These are phyloP conservation scores for Gasterosteus aculeatus DNA, from an alignment of 2,113 vertebrate species.

Conservation along the genomic window DNA sequence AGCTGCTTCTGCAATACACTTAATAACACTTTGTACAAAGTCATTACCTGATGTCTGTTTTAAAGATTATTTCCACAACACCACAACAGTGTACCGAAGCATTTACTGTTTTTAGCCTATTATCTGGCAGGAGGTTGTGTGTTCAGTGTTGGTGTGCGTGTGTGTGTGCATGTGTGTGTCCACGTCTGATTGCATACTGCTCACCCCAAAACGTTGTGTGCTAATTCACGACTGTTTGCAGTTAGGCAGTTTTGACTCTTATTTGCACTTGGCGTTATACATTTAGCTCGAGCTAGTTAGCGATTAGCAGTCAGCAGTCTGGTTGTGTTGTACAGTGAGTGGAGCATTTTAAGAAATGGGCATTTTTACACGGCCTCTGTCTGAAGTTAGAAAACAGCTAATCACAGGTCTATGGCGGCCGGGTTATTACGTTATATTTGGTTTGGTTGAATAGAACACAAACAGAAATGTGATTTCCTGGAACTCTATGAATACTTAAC, in stretches of 20 bases:
- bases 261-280: too few relatives aligned
- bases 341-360: too few relatives aligned
- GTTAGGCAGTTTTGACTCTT: background rate
- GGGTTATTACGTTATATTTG: too few relatives aligned
- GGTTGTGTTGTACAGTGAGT: too few relatives aligned
- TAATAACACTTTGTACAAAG: background rate
- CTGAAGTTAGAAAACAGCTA: too few relatives aligned
- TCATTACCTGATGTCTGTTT: background rate
- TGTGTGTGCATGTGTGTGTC: background rate
- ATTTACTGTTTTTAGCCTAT: background rate
- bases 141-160: background rate
- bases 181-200: background rate
- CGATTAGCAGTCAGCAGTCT: too few relatives aligned
- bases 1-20: background rate
- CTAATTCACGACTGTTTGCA: background rate
- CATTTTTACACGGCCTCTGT: too few relatives aligned
- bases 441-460: too few relatives aligned
- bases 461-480: background rate
- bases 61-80: background rate
- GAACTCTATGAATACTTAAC: background rate
- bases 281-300: background rate
- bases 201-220: background rate
- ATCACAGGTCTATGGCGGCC: too few relatives aligned
- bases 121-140: background rate
- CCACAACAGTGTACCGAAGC: too few relatives aligned